Conservation (phyloP, 2,113 vertebrate species). For the Cranoglanis bouderius region DNA sequence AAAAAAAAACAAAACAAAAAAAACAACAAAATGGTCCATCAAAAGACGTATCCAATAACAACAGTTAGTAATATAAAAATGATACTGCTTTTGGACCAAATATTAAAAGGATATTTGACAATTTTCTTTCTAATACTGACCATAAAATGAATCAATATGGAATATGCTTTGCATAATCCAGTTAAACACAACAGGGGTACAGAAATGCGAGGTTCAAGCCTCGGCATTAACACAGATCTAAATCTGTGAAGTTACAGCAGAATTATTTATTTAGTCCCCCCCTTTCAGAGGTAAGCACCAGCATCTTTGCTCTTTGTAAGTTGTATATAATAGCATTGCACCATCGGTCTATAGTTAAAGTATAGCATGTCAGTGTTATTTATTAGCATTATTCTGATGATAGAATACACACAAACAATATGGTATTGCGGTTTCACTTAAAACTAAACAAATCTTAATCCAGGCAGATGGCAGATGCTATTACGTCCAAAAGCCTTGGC, state of each 20-base stretch:
- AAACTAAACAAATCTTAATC: slow-evolving; percentile 25
- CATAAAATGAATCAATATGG: not conserved
- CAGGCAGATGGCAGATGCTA: slow-evolving; percentile 3
- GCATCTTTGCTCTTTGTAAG: not conserved
- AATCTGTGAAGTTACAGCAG: not conserved
- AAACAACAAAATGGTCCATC: slow-evolving; percentile 33
- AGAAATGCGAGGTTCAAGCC: not conserved
- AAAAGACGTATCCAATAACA: slow-evolving; percentile 28
- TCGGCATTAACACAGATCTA: not conserved
- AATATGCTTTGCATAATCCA: not conserved
- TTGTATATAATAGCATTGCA: slow-evolving; percentile 47
- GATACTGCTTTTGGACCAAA: slow-evolving; percentile 28
- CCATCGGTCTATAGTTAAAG: slow-evolving; percentile 36
- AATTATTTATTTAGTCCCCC: not conserved
- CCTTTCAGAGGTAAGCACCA: slow-evolving; percentile 1
- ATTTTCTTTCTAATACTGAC: slow-evolving; percentile 36
- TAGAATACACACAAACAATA: slow-evolving; percentile 26
- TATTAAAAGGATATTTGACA: slow-evolving; percentile 15
- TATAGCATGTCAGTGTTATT: slow-evolving; percentile 30
- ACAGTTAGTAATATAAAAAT: slow-evolving; percentile 19
- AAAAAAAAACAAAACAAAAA: slow-evolving; percentile 18
- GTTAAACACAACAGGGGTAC: not conserved
- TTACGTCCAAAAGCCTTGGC: not conserved
- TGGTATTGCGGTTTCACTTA: slow-evolving; percentile 30
- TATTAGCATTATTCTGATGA: slow-evolving; percentile 43